Evolutionary conservation across 2,113 vertebrate species (phyloP), one percentile per base, ranked within the genome.

Genomic region (Erinaceus europaeus): DNA sequence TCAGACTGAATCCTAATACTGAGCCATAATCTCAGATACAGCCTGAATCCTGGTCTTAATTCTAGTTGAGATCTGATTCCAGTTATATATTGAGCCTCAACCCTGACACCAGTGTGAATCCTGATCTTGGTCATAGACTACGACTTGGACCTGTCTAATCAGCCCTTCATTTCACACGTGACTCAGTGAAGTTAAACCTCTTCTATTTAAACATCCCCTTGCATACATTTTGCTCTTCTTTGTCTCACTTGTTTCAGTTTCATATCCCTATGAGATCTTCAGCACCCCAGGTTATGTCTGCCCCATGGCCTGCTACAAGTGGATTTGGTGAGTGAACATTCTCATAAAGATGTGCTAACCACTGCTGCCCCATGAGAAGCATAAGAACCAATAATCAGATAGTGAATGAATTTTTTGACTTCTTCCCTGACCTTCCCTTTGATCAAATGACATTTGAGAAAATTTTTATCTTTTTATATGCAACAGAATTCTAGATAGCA

Each of bases 401-500:
- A n/a, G 73, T 42, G 61, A 69, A 69, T 46, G 20, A 61, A 77
- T 36, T 68, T 84, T 32, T 64, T 29, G 25, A 27, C 29, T 86
- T 89, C 14, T 80, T 53, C 29, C 44, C 3, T 77, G 64, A 64
- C 40, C 40, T 32, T 69, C 12, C 73, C 85, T 76, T 9, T 44
- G 52, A 91, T 64, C 32, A 91, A 94, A 84, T 32, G 32, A 42
- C 38, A 85, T 42, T 84, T 59, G 32, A 85, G 55, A 74, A 84
- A 74, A 81, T 18, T 48, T 42, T 79, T 69, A 36, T 65, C 13
- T 50, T 93, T 81, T 84, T 65, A 50, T 83, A 78, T 25, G 48
- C 29, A 59, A 38, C 48, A 85, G 61, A 86, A 53, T 81, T 40
- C 32, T 27, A 64, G 82, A 64, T 52, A 91, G 57, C 25, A 77